Base-by-base conservation (phyloP, 2,888 invertebrate genomes). In the Dastarcus helophoroides region DNA sequence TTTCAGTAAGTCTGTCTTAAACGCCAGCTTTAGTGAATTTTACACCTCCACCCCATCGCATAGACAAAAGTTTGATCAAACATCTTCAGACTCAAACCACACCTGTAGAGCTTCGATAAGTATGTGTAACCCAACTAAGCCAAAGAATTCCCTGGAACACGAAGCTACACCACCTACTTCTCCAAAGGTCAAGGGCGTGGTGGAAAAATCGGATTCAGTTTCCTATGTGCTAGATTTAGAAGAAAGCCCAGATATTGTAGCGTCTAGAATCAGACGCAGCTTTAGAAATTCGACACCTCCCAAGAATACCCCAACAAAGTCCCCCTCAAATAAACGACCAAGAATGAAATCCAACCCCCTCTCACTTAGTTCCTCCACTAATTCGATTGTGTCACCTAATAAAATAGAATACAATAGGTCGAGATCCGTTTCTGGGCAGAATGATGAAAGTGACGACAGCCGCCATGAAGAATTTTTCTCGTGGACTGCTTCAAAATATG, bases 181-280 rank as follows among this genome's bases (percentile, higher is more conserved):
- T 10, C 81, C 82, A 7, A 76, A 80, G 42, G 77, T 86, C 14
- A 85, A 85, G 51, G 83, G 79, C 8, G 78, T 88, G 38, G 82
- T 86, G 2, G 81, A 85, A 56, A 85, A 86, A 55, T 79, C 76
- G 32, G 86, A 85, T 56, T 86, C 85, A 0, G 83, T 88, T 21
- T 83, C 85, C 49, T 88, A 83, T 76, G 83, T 86, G 10, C 64
- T 86, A 15, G 85, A 86, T 55, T 78, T 88, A 53, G 71, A 74
- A 34, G 76, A 76, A 48, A 72, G 76, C 8, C 77, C 81, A 0
- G 79, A 81, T 48, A 75, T 73, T 39, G 71, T 79, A 22, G 79
- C 79, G 24, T 71, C 75, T 26, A 72, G 80, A 44, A 74, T 81
- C 4, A 65, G 79, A 17, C 67, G 77, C 24, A 79, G 79, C 12